Base-by-base conservation (phyloP, 2,888 invertebrate genomes). In the Chymomyza amoena region DNA sequence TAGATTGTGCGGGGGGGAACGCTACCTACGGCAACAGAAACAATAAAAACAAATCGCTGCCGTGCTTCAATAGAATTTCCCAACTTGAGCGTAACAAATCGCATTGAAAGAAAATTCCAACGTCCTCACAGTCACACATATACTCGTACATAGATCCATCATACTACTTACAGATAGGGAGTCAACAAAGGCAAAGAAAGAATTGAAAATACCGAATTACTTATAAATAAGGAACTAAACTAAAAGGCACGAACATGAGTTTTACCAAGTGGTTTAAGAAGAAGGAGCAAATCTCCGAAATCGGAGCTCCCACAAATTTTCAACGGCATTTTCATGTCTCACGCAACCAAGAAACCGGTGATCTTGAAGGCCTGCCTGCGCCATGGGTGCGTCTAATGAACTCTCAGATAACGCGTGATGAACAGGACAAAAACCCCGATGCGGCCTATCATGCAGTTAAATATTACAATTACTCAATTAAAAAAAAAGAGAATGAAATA, bases 371-470 rank as follows among this genome's bases (percentile, higher is more conserved):
- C 0, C 92, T 98, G 59, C 98, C 98, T 0, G 93, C 94, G 45
- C 94, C 96, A 36, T 97, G 97, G 97, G 92, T 95, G 69, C 93
- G 95, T 62, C 93, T 97, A 65, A 93, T 98, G 79, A 95, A 96
- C 87, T 94, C 95, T 16, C 96, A 97, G 90, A 96, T 98, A 77
- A 96, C 97, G 51, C 94, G 95, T 83, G 96, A 95, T 54, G 98
- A 98, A 90, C 97, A 97, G 91, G 94, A 95, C 90, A 95, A 97
- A 85, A 97, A 98, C 92, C 98, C 98, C 3, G 94, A 95, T 85
- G 97, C 97, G 51, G 97, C 97, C 1, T 94, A 97, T 68, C 96
- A 97, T 89, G 98, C 98, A 32, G 94, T 98, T 65, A 97, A 97
- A 88, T 97, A 95, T 90, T 97, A 97, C 90, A 96, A 97, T 90